Evolutionary conservation across 2,797 vertebrate species (phyloP).

Genomic region (Lemur catta): DNA sequence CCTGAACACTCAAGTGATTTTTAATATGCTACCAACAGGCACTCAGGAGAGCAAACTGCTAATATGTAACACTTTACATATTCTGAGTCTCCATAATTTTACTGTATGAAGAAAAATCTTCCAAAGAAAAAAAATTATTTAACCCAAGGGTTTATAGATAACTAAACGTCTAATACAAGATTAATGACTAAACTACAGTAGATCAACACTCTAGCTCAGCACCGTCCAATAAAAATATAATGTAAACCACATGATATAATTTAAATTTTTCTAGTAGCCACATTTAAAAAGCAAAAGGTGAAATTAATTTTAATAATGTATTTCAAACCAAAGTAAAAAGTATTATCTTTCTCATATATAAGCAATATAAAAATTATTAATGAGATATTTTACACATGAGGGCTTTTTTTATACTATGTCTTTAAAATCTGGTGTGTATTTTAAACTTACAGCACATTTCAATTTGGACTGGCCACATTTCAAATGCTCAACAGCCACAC

Average conservation of each 20-base stretch:
- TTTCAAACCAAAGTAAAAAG: background rate
- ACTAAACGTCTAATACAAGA: background rate
- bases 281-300: background rate
- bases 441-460: background rate
- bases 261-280: background rate
- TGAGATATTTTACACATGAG: background rate
- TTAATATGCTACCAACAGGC: background rate
- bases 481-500: background rate
- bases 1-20: background rate
- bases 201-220: background rate
- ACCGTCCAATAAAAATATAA: background rate
- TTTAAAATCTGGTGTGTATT: background rate
- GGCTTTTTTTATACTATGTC: background rate
- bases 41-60: background rate
- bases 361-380: background rate
- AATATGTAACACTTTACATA: background rate
- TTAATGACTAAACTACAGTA: background rate
- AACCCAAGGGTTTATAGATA: background rate
- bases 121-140: background rate
- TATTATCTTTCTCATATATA: background rate
- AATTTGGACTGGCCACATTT: background rate
- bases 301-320: slow-evolving; percentile 18
- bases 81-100: background rate
- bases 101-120: background rate
- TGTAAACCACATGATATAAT: background rate